Percentiles rank a stretch among this genome's conserved stretches.
phyloP scores from a whole-genome alignment of 2,113 vertebrate genomes.

The Rana temporaria region DNA sequence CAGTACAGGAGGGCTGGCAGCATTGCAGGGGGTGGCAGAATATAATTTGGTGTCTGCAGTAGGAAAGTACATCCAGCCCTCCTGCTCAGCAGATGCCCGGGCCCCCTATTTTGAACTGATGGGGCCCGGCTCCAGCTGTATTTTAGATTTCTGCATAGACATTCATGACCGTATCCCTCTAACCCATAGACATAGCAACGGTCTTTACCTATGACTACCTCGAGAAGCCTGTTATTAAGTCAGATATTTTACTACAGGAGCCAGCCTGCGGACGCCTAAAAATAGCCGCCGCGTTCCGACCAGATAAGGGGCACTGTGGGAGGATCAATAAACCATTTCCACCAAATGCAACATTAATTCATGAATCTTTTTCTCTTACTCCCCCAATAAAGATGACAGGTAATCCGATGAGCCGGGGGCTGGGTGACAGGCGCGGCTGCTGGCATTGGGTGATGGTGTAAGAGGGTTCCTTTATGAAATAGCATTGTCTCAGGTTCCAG shows the following conservation, averaged over 20 bases:
- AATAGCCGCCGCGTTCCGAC: conserved; percentile 36
- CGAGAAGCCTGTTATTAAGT: background rate
- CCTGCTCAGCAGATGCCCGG: no score
- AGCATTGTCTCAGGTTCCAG: conserved; percentile 47
- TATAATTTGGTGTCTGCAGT: no score
- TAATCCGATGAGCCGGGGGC: conserved; percentile 51
- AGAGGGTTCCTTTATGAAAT: conserved; percentile 45
- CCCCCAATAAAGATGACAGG: conserved; percentile 51
- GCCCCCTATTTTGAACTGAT: no score
- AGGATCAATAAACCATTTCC: conserved; percentile 55
- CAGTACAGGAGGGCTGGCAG: no score
- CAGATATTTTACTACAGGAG: conserved; percentile 57
- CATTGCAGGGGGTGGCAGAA: no score
- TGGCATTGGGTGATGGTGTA: conserved; percentile 38
- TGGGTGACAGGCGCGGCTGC: background rate
- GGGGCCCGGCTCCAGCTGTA: no score
- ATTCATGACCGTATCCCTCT: no score
- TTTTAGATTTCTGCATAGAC: no score
- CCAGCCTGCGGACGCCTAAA: conserved; percentile 16
- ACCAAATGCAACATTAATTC: conserved; percentile 49
- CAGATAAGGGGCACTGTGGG: conserved; percentile 30
- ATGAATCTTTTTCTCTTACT: conserved; percentile 47
- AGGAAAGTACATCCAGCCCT: no score
- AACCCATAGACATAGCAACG: no score
- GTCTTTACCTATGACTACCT: background rate